These are phyloP conservation scores for Siniperca scherzeri DNA, from an alignment of 2,797 vertebrate species.

Conservation along the genomic window DNA sequence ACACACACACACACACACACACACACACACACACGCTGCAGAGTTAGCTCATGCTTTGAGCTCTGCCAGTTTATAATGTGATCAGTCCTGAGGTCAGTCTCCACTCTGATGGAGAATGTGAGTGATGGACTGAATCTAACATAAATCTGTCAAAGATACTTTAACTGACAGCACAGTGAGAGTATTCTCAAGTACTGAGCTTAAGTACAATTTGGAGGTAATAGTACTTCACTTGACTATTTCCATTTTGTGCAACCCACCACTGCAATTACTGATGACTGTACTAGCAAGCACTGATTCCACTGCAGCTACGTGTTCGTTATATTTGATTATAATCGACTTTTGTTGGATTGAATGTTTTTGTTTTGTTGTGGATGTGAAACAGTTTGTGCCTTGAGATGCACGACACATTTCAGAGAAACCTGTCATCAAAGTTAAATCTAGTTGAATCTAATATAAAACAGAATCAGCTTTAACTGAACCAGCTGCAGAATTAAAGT, in stretches of 20 bases:
- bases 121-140: not conserved
- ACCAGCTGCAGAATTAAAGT: not conserved
- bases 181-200: not conserved
- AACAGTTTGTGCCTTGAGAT: not conserved
- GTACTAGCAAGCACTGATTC: not conserved
- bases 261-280: not conserved
- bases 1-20: slow-evolving; percentile 20
- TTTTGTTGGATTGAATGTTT: too few species aligned
- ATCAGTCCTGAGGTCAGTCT: slow-evolving; percentile 28
- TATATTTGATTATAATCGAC: not conserved
- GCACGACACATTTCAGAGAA: not conserved
- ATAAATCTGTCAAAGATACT: slow-evolving; percentile 8
- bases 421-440: not conserved
- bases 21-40: not conserved
- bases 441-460: not conserved
- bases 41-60: slow-evolving; percentile 41
- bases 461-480: not conserved
- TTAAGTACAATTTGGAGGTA: not conserved
- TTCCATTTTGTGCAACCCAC: not conserved
- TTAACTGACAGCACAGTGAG: not conserved
- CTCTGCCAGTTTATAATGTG: slow-evolving; percentile 27
- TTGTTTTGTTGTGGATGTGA: not conserved
- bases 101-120: not conserved
- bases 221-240: not conserved
- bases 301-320: not conserved